Percentiles rank a stretch among this genome's conserved stretches.
These are phyloP conservation scores for Scrobipalpa costella DNA, from an alignment of 2,888 invertebrate genomes.

Conservation along the genomic window DNA sequence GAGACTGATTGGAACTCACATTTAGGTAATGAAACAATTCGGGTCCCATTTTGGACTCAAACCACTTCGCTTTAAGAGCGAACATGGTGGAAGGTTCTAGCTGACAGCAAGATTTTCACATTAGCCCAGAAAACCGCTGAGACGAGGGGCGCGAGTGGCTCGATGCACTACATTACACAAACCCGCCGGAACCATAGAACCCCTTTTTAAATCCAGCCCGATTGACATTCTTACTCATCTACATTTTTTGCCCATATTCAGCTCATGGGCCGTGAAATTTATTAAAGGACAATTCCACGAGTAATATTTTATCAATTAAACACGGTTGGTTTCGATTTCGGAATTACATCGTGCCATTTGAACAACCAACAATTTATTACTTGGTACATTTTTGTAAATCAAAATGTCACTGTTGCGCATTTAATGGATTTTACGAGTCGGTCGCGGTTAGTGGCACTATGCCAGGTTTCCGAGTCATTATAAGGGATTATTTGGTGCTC, in stretches of 20 bases:
- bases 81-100: constrained; percentile 21
- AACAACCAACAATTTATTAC: constrained; percentile 62
- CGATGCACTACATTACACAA: constrained; percentile 64
- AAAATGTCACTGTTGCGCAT: constrained; percentile 55
- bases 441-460: constrained; percentile 47
- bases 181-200: constrained; percentile 47
- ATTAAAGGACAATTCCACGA: constrained; percentile 63
- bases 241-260: constrained; percentile 69
- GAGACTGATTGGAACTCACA: constrained; percentile 36
- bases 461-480: constrained; percentile 42
- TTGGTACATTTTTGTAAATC: constrained; percentile 56
- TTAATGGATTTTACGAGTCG: constrained; percentile 49
- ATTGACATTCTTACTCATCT: constrained; percentile 73
- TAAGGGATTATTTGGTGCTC: constrained; percentile 28
- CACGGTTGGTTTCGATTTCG: constrained; percentile 68
- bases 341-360: constrained; percentile 61
- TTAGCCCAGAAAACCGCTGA: constrained; percentile 45
- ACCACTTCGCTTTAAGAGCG: constrained; percentile 28
- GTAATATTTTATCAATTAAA: constrained; percentile 76
- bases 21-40: constrained; percentile 32
- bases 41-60: constrained; percentile 37
- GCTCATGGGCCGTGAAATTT: constrained; percentile 71
- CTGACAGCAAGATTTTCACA: constrained; percentile 33
- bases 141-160: constrained; percentile 53
- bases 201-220: constrained; percentile 59